A percentile compares a stretch with the other conserved stretches of the same genome.
Evolutionary conservation across 2,113 vertebrate species (phyloP).

Genomic region (Chionodraco myersi): DNA sequence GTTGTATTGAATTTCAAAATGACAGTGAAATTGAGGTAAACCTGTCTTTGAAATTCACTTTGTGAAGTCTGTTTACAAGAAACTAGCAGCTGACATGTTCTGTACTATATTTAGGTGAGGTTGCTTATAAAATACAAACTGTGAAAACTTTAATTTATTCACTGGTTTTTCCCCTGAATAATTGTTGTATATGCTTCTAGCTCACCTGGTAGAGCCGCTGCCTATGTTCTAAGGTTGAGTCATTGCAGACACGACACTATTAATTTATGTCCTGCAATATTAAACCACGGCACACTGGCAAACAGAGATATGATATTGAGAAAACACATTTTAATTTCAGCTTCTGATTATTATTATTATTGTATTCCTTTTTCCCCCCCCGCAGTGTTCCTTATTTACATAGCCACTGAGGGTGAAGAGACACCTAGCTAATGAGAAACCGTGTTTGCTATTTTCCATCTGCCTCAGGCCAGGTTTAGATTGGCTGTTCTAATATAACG

Average conservation of each 20-base stretch:
- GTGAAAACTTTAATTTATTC: neutral
- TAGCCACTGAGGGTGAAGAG: slow-evolving; percentile 40
- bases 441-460: slow-evolving; percentile 48
- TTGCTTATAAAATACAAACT: neutral
- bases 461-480: slow-evolving; percentile 62
- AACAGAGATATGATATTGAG: slow-evolving; percentile 56
- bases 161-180: neutral
- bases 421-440: slow-evolving; percentile 73
- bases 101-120: neutral
- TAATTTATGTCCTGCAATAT: slow-evolving; percentile 40
- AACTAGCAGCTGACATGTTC: neutral
- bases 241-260: neutral
- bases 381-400: slow-evolving; percentile 59
- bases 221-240: no score
- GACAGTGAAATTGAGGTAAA: neutral
- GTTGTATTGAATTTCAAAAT: slow-evolving; percentile 1
- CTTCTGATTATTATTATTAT: slow-evolving; percentile 48
- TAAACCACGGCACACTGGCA: slow-evolving; percentile 31
- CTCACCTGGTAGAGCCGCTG: no score
- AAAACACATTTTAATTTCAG: slow-evolving; percentile 47
- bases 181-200: neutral
- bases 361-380: slow-evolving; percentile 7
- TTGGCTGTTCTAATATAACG: slow-evolving; percentile 24
- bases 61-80: no score
- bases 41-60: neutral